These are phyloP conservation scores for Muscina levida DNA, from an alignment of 2,888 invertebrate species.

Conservation along the genomic window DNA sequence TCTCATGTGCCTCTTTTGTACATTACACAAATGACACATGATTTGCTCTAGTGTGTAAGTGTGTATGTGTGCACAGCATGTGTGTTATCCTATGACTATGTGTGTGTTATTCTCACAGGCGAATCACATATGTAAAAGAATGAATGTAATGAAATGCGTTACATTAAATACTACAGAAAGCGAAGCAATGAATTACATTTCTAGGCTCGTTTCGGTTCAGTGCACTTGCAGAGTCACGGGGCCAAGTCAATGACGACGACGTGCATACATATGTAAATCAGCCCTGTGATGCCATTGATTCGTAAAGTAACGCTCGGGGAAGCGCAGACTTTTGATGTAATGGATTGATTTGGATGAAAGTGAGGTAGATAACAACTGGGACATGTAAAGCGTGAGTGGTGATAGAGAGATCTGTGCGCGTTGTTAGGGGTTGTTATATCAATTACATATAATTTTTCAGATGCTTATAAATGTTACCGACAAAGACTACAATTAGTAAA, in stretches of 20 bases:
- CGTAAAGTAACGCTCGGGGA: neutral
- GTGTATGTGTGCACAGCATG: neutral
- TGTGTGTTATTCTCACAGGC: slow-evolving; percentile 2
- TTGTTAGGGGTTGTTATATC: too few relatives aligned
- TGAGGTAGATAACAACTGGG: neutral
- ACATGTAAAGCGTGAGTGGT: too few relatives aligned
- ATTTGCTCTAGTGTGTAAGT: neutral
- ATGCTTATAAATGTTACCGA: too few relatives aligned
- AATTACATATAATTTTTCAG: too few relatives aligned
- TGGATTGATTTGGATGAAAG: slow-evolving; percentile 24
- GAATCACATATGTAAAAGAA: slow-evolving; percentile 10
- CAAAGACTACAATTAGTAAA: too few relatives aligned
- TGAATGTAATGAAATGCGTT: slow-evolving; percentile 29
- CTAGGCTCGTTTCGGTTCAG: slow-evolving; percentile 27
- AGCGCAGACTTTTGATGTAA: slow-evolving; percentile 17
- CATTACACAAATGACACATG: slow-evolving; percentile 29
- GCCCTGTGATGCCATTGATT: slow-evolving; percentile 5
- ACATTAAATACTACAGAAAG: slow-evolving; percentile 24
- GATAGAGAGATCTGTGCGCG: too few relatives aligned
- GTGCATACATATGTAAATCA: neutral
- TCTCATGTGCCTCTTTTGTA: slow-evolving; percentile 30
- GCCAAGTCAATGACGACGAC: neutral
- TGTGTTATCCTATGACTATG: too few relatives aligned
- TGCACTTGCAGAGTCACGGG: neutral
- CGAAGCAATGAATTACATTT: slow-evolving; percentile 3